Percentiles rank a stretch among this genome's conserved stretches.
Conservation (phyloP, 1,140 invertebrate species). For the Drosophila pectinifera region DNA sequence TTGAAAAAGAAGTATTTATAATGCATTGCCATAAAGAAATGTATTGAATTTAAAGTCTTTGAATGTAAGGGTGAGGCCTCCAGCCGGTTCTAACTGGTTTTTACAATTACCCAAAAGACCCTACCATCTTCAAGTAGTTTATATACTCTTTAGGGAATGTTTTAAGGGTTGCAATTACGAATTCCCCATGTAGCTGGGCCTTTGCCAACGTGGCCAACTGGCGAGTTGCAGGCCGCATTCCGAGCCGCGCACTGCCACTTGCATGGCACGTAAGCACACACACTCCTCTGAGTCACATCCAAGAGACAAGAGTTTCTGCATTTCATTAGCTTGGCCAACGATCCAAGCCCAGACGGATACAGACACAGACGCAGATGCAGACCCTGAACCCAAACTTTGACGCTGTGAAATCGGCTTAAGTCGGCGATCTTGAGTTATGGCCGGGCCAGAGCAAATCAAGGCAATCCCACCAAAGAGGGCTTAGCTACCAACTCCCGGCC, state of each 20-base stretch:
- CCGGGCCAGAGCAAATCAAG: conserved; percentile 22
- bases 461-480: conserved; percentile 6
- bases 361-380: not conserved
- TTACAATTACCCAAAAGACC: not conserved
- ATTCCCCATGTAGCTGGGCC: conserved; percentile 14
- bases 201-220: conserved; percentile 33
- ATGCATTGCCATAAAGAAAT: too few relatives aligned
- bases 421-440: conserved; percentile 40
- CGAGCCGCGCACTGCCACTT: conserved; percentile 26
- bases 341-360: conserved; percentile 7
- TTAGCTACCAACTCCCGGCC: conserved; percentile 13
- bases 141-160: not conserved
- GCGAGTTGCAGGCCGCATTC: conserved; percentile 41
- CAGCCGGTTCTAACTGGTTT: too few relatives aligned
- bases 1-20: too few relatives aligned
- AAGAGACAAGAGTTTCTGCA: conserved; percentile 39
- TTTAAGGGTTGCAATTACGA: conserved; percentile 16
- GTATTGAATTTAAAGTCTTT: too few relatives aligned
- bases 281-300: conserved; percentile 44
- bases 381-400: conserved; percentile 37
- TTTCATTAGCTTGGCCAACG: conserved; percentile 40
- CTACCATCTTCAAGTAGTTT: not conserved
- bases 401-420: conserved; percentile 50
- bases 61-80: too few relatives aligned
- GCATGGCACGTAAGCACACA: conserved; percentile 42